These are phyloP conservation scores for Ichneumoninae sp. DNA, from an alignment of 2,888 invertebrate species.

Conservation along the genomic window DNA sequence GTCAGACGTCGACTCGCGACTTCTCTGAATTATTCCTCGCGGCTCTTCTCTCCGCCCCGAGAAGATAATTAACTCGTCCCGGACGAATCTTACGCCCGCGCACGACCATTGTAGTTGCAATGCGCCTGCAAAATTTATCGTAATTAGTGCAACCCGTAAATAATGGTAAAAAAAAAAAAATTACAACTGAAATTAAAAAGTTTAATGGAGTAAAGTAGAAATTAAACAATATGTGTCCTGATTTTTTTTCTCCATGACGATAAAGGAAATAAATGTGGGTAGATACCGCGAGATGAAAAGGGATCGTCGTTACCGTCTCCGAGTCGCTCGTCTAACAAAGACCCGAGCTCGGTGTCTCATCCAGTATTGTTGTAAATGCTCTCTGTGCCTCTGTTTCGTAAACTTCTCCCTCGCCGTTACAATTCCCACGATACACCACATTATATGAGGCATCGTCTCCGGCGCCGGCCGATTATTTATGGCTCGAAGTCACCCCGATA, in stretches of 20 bases:
- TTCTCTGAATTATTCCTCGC: neutral
- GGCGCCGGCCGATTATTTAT: conserved; percentile 54
- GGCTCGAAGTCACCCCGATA: conserved; percentile 55
- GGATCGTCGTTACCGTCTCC: conserved; percentile 1
- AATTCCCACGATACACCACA: conserved; percentile 62
- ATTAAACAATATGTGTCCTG: too few relatives aligned
- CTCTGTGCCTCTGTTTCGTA: conserved; percentile 46
- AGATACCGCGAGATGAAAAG: neutral
- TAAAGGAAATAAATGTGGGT: too few relatives aligned
- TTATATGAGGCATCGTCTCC: conserved; percentile 43
- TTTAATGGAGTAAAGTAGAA: neutral
- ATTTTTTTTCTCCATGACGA: too few relatives aligned
- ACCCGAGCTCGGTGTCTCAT: neutral
- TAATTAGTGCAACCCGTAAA: neutral
- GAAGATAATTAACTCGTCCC: conserved; percentile 1
- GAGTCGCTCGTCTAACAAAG: neutral
- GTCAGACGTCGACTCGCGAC: neutral
- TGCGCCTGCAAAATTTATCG: neutral
- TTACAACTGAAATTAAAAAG: neutral
- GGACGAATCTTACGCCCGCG: neutral
- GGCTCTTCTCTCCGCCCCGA: neutral
- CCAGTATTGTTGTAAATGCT: conserved; percentile 31
- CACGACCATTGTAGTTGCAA: neutral
- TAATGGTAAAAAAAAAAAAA: neutral
- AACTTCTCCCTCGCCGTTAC: conserved; percentile 16